Evolutionary conservation across 2,113 vertebrate species (phyloP).

Genomic region (Plecturocebus donacophilus): DNA sequence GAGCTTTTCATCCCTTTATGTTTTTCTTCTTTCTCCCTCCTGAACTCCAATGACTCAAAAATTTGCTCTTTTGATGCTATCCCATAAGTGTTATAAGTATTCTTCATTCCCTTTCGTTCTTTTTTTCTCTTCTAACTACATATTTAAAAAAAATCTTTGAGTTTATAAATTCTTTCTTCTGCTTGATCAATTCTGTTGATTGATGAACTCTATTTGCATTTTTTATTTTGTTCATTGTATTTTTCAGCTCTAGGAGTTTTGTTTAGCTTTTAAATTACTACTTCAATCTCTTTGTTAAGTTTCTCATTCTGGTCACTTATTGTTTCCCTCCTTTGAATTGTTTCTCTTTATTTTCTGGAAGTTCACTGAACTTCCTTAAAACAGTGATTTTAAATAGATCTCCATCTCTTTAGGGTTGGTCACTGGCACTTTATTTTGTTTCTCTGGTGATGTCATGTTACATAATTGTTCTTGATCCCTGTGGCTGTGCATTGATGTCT

Average conservation of each 20-base stretch:
- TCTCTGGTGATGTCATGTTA: neutral
- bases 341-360: neutral
- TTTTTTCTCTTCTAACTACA: neutral
- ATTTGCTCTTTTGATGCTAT: neutral
- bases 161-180: neutral
- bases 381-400: neutral
- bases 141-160: neutral
- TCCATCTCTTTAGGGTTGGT: neutral
- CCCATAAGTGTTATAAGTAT: neutral
- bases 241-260: neutral
- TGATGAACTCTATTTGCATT: neutral
- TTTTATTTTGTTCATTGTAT: neutral
- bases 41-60: neutral
- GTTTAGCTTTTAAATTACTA: neutral
- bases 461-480: neutral
- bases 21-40: neutral
- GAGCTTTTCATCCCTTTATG: neutral
- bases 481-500: neutral
- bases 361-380: neutral
- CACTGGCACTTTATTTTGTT: neutral
- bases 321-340: neutral
- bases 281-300: neutral
- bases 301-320: neutral
- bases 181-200: neutral
- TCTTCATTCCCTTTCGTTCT: neutral